Evolutionary conservation across 2,888 invertebrate genomes (phyloP), one percentile per base, ranked within the genome.

Genomic region (Rhagophthalmus giganteus): DNA sequence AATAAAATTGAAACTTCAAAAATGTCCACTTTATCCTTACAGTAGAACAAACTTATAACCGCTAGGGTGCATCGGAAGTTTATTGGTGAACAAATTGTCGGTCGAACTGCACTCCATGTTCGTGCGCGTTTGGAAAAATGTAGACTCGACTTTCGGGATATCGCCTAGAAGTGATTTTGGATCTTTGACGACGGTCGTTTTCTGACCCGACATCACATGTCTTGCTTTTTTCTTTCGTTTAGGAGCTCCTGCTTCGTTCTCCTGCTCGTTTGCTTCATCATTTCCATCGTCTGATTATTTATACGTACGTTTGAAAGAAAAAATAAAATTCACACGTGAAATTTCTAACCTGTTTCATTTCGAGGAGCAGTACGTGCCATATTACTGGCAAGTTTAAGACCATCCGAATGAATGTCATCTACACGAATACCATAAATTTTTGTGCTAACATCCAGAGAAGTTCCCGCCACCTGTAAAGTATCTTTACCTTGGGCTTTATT

Each of bases 381-480:
- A 1, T 85, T 87, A 0, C 85, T 83, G 1, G 85, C 84, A 76
- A 94, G 86, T 67, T 90, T 88, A 57, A 90, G 76, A 1, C 88
- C 86, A 67, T 91, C 89, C 30, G 84, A 79, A 70, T 94, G 87
- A 6, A 94, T 82, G 25, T 86, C 86, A 73, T 95, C 94, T 0
- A 95, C 94, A 51, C 94, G 80, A 52, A 87, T 83, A 0, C 90
- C 87, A 73, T 94, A 94, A 39, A 94, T 92, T 69, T 90, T 89
- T 0, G 91, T 84, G 5, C 93, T 90, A 0, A 93, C 93, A 71
- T 94, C 94, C 35, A 95, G 76, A 0, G 94, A 87, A 0, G 88
- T 87, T 34, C 91, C 88, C 1, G 90, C 93, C 7, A 90, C 84
- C 81, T 90, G 84, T 37, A 88, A 77, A 64, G 84, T 83, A 50